Conservation (phyloP, 2,888 invertebrate genomes). For the Conus canariensis region DNA sequence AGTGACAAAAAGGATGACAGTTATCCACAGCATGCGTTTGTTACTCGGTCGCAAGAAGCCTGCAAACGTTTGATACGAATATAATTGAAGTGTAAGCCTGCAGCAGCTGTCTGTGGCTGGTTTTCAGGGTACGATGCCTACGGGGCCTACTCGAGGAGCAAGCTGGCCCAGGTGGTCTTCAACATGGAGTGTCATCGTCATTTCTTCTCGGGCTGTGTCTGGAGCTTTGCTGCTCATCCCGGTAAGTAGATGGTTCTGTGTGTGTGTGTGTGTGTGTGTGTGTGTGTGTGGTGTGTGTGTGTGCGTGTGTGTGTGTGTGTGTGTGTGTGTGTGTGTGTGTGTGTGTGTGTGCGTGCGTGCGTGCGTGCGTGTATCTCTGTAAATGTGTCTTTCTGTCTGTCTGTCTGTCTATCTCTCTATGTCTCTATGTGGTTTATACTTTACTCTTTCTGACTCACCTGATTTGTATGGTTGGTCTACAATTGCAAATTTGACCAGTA, state of each 20-base stretch:
- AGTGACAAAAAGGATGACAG: too few species aligned
- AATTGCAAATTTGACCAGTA: too few species aligned
- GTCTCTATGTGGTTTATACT: not conserved
- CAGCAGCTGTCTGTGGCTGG: too few species aligned
- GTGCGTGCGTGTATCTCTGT: not conserved
- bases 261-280: not conserved
- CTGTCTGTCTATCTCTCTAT: not conserved
- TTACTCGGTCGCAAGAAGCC: too few species aligned
- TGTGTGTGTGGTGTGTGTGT: not conserved
- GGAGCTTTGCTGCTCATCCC: conserved; percentile 70
- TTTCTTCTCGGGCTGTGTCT: conserved; percentile 59
- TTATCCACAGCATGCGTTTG: too few species aligned
- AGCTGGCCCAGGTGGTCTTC: conserved; percentile 67
- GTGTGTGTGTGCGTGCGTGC: conserved; percentile 1
- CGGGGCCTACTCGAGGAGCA: conserved; percentile 69
- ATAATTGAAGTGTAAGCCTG: too few species aligned
- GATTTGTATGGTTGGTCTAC: too few species aligned
- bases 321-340: not conserved
- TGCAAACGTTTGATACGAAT: too few species aligned
- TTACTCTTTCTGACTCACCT: not conserved
- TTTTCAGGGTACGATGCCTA: conserved; percentile 59
- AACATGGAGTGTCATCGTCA: conserved; percentile 66
- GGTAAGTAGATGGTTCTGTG: conserved; percentile 55
- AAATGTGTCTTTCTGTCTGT: not conserved
- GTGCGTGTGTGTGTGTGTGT: not conserved